A percentile compares a stretch with the other conserved stretches of the same genome.
phyloP scores from a whole-genome alignment of 2,888 invertebrate genomes.

The Campaea margaritaria region DNA sequence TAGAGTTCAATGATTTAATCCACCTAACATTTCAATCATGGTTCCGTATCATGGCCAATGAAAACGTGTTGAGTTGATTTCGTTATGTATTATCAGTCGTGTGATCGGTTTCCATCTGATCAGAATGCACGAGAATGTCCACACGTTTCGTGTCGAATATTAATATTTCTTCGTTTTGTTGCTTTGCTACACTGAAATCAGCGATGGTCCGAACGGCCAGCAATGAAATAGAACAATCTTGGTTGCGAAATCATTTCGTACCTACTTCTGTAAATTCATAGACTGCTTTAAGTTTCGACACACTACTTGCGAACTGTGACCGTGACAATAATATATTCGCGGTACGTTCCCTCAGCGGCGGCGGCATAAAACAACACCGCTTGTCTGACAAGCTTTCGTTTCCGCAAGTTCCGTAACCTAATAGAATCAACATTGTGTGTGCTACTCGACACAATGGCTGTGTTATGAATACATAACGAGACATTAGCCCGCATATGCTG shows the following conservation, averaged over 20 bases:
- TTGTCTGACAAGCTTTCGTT: constrained; percentile 70
- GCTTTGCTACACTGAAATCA: no score
- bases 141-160: no score
- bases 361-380: constrained; percentile 59
- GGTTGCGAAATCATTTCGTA: no score
- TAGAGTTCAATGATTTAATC: no score
- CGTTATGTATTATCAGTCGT: no score
- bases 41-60: no score
- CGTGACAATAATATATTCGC: constrained; percentile 47
- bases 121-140: no score
- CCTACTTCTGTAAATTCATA: not conserved
- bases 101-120: no score
- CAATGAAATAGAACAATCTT: not conserved
- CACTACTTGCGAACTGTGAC: constrained; percentile 5
- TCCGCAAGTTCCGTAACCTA: constrained; percentile 70
- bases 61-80: no score
- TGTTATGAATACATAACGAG: constrained; percentile 79
- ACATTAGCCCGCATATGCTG: constrained; percentile 73
- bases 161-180: no score
- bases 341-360: constrained; percentile 43
- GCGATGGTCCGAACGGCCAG: constrained; percentile 4
- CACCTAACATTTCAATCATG: no score
- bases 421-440: constrained; percentile 73
- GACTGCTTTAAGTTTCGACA: constrained; percentile 3
- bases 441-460: constrained; percentile 71